Evolutionary conservation across 2,888 invertebrate genomes (phyloP), one percentile per base, ranked within the genome.

Genomic region (Synergus itoensis): DNA sequence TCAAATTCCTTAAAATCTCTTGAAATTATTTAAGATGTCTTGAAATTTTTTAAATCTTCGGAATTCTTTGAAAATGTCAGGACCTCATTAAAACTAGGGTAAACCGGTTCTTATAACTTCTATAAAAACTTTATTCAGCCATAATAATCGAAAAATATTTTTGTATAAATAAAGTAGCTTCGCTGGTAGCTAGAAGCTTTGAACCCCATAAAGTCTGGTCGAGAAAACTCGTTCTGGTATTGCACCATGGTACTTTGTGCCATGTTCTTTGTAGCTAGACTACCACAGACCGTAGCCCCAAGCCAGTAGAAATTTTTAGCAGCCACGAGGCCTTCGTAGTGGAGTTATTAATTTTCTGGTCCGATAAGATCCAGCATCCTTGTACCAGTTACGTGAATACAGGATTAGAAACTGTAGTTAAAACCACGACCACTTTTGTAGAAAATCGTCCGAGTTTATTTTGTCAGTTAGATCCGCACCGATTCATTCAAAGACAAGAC

Each of bases 281-380:
- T 18, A 12, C 45, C 45, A 48, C 45, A 48, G 7, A 53, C 28
- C 28, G 0, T 76, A 40, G 76, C 76, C 76, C 60, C 57, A 43
- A 76, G 78, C 76, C 41, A 76, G 64, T 14, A 41, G 78, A 73
- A 65, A 80, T 80, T 77, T 63, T 65, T 79, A 69, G 69, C 79
- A 64, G 41, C 60, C 63, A 53, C 63, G 76, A 77, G 78, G 76
- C 78, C 76, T 53, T 75, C 82, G 79, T 77, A 84, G 82, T 65
- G 76, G 78, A 65, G 81, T 82, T 82, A 84, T 85, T 85, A 81
- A 84, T 85, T 85, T 84, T 84, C 83, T 63, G 76, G 76, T 77
- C 62, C 80, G 82, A 81, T 81, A 83, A 82, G 85, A 86, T 86
- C 85, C 82, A 83, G 83, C 84, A 86, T 83, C 85, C 83, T 83